Evolutionary conservation across 2,797 vertebrate species (phyloP).

Genomic region (Microcaecilia unicolor): DNA sequence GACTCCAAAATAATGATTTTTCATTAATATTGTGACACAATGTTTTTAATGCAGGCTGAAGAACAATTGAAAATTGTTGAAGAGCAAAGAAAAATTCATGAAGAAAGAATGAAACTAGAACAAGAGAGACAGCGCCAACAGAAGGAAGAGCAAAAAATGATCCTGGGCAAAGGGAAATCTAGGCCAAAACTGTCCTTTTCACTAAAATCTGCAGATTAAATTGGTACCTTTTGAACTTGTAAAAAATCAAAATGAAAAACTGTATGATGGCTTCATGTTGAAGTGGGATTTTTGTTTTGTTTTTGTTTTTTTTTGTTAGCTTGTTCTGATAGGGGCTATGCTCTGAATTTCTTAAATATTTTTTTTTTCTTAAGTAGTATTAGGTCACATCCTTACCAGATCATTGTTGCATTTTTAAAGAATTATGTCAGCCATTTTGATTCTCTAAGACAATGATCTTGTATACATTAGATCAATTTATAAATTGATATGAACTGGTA

Average conservation of each 20-base stretch:
- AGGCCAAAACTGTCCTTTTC: slow-evolving; percentile 96
- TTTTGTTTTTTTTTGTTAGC: slow-evolving; percentile 55
- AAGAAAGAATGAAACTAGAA: slow-evolving; percentile 98
- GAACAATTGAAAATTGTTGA: slow-evolving; percentile 98
- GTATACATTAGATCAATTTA: slow-evolving; percentile 33
- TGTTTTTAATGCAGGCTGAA: slow-evolving; percentile 75
- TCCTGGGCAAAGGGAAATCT: slow-evolving; percentile 96
- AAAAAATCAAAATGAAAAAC: slow-evolving; percentile 43
- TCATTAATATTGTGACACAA: neutral
- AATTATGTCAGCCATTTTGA: slow-evolving; percentile 33
- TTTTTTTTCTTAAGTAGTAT: slow-evolving; percentile 20
- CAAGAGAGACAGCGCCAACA: slow-evolving; percentile 96
- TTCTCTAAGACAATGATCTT: slow-evolving; percentile 36
- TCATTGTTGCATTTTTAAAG: slow-evolving; percentile 43
- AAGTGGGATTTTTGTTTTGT: slow-evolving; percentile 55
- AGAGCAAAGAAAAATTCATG: slow-evolving; percentile 98
- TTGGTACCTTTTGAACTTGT: slow-evolving; percentile 51
- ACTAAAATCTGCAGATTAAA: slow-evolving; percentile 88
- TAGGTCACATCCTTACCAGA: slow-evolving; percentile 61
- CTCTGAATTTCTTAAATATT: slow-evolving; percentile 53
- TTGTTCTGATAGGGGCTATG: slow-evolving; percentile 72
- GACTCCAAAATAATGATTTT: neutral
- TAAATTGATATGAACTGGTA: slow-evolving; percentile 41
- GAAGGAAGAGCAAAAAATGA: slow-evolving; percentile 99
- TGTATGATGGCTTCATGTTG: slow-evolving; percentile 88